phyloP scores from a whole-genome alignment of 2,113 vertebrate species.

The Saguinus midas region DNA sequence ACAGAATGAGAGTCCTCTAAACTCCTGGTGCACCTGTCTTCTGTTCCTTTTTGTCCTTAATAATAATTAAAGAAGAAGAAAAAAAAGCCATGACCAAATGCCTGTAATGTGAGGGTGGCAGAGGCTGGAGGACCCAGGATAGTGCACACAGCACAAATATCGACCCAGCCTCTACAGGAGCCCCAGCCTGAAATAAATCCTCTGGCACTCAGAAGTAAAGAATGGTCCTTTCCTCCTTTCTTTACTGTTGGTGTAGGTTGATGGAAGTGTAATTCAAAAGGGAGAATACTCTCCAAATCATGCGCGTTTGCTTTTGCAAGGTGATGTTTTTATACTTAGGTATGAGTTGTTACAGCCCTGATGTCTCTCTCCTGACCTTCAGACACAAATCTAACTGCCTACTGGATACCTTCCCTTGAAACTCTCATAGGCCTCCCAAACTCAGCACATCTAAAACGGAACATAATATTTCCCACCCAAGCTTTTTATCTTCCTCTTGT shows the following conservation, averaged over 20 bases:
- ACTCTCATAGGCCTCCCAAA: background rate
- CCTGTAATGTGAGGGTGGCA: background rate
- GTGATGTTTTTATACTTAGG: background rate
- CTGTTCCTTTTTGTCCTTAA: background rate
- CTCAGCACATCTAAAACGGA: background rate
- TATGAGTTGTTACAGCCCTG: background rate
- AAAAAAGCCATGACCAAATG: too few relatives aligned
- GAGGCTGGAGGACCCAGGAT: background rate
- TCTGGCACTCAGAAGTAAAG: background rate
- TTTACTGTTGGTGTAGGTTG: background rate
- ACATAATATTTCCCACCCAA: background rate
- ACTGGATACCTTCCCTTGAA: background rate
- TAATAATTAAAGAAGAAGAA: background rate
- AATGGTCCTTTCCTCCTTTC: background rate
- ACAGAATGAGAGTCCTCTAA: background rate
- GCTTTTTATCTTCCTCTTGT: background rate
- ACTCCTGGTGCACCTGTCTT: background rate
- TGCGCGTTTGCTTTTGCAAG: background rate
- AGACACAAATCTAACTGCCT: background rate
- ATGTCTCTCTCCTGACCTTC: constrained; percentile 7
- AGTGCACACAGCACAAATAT: background rate
- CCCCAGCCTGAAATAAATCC: background rate
- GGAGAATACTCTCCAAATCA: background rate
- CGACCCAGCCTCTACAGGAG: background rate
- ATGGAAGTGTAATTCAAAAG: background rate